phyloP scores from a whole-genome alignment of 2,888 invertebrate genomes.

The Microchrysa polita region DNA sequence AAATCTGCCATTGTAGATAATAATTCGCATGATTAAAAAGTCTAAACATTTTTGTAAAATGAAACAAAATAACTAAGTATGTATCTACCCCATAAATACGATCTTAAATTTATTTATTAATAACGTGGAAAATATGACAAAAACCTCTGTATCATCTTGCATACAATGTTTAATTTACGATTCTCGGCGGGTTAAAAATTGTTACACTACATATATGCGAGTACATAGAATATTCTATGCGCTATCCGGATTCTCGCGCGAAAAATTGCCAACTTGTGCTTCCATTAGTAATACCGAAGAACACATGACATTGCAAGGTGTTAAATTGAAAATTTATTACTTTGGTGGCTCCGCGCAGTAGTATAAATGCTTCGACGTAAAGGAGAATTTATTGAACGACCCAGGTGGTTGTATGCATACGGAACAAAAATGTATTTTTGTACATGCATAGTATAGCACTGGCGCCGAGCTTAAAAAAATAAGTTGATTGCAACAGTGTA shows the following conservation, averaged over 20 bases:
- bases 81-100: no score
- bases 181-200: not conserved
- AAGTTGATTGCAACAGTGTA: no score
- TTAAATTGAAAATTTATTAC: slow-evolving; percentile 30
- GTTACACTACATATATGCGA: no score
- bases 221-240: slow-evolving; percentile 6
- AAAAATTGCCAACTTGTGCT: not conserved
- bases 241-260: not conserved
- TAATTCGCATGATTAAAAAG: no score
- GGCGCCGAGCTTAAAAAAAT: no score
- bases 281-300: not conserved
- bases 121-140: not conserved
- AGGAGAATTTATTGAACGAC: not conserved
- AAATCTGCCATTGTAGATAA: no score
- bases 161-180: not conserved
- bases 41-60: no score
- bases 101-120: slow-evolving; percentile 30
- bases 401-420: not conserved
- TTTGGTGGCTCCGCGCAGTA: not conserved
- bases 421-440: no score
- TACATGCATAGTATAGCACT: no score
- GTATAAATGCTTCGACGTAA: not conserved
- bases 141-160: slow-evolving; percentile 12
- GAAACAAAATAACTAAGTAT: no score
- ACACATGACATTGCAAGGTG: slow-evolving; percentile 22